These are phyloP conservation scores for Drosophila biarmipes DNA, from an alignment of 1,140 invertebrate genomes.

Conservation along the genomic window DNA sequence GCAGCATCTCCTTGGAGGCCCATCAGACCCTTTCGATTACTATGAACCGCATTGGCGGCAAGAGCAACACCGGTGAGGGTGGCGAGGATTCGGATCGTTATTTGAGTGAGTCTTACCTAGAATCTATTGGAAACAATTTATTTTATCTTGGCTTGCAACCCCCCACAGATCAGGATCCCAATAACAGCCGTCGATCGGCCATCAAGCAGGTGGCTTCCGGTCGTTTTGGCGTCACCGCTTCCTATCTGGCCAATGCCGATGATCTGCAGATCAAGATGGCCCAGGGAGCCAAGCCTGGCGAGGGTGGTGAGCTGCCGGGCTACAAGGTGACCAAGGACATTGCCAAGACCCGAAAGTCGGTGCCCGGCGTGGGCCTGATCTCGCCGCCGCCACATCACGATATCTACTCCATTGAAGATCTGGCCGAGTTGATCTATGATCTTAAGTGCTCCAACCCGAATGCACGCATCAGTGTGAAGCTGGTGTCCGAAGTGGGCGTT, in stretches of 20 bases:
- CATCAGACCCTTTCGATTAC: constrained; percentile 97
- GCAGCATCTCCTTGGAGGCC: constrained; percentile 92
- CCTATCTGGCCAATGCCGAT: constrained; percentile 98
- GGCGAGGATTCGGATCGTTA: constrained; percentile 95
- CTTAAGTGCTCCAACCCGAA: constrained; percentile 98
- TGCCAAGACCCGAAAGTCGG: constrained; percentile 97
- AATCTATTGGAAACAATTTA: rapidly evolving
- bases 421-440: constrained; percentile 99
- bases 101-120: constrained; percentile 85
- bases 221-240: constrained; percentile 98
- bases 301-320: constrained; percentile 96
- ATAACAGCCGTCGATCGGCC: constrained; percentile 91
- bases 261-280: constrained; percentile 99
- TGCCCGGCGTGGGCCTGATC: constrained; percentile 98
- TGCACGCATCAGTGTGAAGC: constrained; percentile 98
- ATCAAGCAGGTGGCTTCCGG: constrained; percentile 98
- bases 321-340: constrained; percentile 96
- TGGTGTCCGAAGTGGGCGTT: constrained; percentile 99
- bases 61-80: constrained; percentile 99
- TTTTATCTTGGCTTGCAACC: background rate
- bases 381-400: constrained; percentile 99
- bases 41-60: constrained; percentile 98
- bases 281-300: constrained; percentile 98
- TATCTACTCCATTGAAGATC: constrained; percentile 99
- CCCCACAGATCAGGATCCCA: constrained; percentile 88